Conservation (phyloP, 2,797 vertebrate genomes). For the Mallotus villosus region DNA sequence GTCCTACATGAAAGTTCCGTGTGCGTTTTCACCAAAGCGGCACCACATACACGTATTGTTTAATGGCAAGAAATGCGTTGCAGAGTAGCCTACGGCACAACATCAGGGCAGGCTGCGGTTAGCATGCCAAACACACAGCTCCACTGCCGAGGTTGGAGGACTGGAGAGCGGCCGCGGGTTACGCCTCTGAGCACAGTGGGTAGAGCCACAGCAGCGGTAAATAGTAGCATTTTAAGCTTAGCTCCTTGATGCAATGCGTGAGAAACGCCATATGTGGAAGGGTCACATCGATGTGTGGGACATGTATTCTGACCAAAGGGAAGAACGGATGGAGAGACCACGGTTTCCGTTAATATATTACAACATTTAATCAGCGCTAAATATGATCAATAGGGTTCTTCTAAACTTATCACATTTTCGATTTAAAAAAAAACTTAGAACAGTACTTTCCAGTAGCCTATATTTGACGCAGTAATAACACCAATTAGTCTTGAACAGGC, state of each 20-base stretch:
- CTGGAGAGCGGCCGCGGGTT: slow-evolving; percentile 19
- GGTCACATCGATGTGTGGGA: slow-evolving; percentile 39
- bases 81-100: slow-evolving; percentile 48
- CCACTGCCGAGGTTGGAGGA: slow-evolving; percentile 11
- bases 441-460: slow-evolving; percentile 69
- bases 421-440: slow-evolving; percentile 60
- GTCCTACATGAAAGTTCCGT: slow-evolving; percentile 67
- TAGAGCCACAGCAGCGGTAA: background rate
- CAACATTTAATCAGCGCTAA: slow-evolving; percentile 50
- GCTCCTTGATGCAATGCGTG: background rate
- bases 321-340: slow-evolving; percentile 37
- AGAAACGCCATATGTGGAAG: slow-evolving; percentile 17
- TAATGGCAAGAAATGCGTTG: slow-evolving; percentile 36
- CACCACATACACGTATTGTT: slow-evolving; percentile 60
- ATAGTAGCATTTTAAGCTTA: background rate
- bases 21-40: slow-evolving; percentile 63
- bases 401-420: slow-evolving; percentile 53
- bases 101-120: slow-evolving; percentile 54
- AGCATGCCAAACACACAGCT: slow-evolving; percentile 51
- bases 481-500: slow-evolving; percentile 64
- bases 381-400: slow-evolving; percentile 66
- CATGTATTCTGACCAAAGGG: slow-evolving; percentile 11
- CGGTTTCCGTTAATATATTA: slow-evolving; percentile 63
- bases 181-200: background rate
- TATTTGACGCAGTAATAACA: slow-evolving; percentile 63